Evolutionary conservation across 2,888 invertebrate species (phyloP).

Genomic region (Schrankia costaestrigalis): DNA sequence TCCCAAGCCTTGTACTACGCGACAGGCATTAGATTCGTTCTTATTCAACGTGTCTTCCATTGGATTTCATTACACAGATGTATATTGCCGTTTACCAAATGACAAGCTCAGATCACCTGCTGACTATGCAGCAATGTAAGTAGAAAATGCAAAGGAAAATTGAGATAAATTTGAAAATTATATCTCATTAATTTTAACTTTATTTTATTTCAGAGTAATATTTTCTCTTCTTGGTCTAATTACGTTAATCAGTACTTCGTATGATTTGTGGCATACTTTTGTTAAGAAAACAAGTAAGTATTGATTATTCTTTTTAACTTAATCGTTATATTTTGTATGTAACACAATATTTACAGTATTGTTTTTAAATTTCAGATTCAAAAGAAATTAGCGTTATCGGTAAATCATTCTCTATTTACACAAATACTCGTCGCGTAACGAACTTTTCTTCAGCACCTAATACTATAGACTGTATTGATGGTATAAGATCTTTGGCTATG

Average conservation of each 20-base stretch:
- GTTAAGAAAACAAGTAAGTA: slow-evolving; percentile 33
- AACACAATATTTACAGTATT: background rate
- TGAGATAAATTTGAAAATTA: no score
- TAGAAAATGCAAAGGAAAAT: slow-evolving; percentile 6
- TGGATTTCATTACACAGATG: slow-evolving; percentile 38
- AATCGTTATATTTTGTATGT: background rate
- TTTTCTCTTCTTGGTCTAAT: slow-evolving; percentile 43
- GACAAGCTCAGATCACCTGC: slow-evolving; percentile 52
- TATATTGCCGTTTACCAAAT: slow-evolving; percentile 46
- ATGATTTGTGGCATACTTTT: slow-evolving; percentile 32
- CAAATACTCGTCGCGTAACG: slow-evolving; percentile 55
- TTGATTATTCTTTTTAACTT: no score
- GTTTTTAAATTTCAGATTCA: slow-evolving; percentile 33
- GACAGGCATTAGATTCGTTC: slow-evolving; percentile 34
- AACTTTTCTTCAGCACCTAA: slow-evolving; percentile 43
- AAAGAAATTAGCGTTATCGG: slow-evolving; percentile 22
- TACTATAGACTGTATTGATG: slow-evolving; percentile 64
- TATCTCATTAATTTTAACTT: no score
- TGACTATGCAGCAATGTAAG: slow-evolving; percentile 56
- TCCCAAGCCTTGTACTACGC: slow-evolving; percentile 46
- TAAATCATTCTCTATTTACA: slow-evolving; percentile 44
- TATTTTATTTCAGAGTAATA: slow-evolving; percentile 32
- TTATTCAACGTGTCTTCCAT: slow-evolving; percentile 32
- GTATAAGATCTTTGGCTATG: slow-evolving; percentile 66
- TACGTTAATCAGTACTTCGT: slow-evolving; percentile 46